Conservation (phyloP, 2,888 invertebrate genomes). For the Mycalesis mineus region DNA sequence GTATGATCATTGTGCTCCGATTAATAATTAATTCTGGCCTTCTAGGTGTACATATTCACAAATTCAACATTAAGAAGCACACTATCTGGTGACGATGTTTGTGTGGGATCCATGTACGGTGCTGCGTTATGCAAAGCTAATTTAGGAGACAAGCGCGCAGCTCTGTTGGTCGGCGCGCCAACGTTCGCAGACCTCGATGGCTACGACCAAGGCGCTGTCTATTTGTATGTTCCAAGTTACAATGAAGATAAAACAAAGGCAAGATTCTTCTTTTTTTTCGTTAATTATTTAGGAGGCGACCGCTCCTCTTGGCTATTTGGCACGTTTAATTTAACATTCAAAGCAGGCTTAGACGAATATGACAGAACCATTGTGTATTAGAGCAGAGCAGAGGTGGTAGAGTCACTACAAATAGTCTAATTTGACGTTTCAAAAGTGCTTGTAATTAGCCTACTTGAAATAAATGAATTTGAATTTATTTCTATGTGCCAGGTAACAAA, state of each 20-base stretch:
- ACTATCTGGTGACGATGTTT: not conserved
- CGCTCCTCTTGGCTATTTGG: no score
- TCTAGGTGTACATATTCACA: conserved; percentile 24
- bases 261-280: not conserved
- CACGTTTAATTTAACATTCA: no score
- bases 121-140: conserved; percentile 66
- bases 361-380: no score
- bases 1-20: no score
- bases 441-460: no score
- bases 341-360: no score
- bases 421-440: no score
- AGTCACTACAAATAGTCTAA: no score
- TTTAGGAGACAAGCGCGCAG: conserved; percentile 59
- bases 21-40: not conserved
- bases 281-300: no score
- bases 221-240: conserved; percentile 50
- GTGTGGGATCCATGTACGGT: conserved; percentile 79
- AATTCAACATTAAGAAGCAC: not conserved
- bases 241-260: not conserved
- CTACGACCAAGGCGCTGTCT: conserved; percentile 74
- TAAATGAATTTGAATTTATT: no score
- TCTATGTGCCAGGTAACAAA: no score
- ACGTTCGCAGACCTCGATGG: conserved; percentile 34
- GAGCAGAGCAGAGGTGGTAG: no score
- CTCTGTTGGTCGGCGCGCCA: conserved; percentile 81